Conservation (phyloP, 2,113 vertebrate species). For the Cyanoramphus novaezelandiae region DNA sequence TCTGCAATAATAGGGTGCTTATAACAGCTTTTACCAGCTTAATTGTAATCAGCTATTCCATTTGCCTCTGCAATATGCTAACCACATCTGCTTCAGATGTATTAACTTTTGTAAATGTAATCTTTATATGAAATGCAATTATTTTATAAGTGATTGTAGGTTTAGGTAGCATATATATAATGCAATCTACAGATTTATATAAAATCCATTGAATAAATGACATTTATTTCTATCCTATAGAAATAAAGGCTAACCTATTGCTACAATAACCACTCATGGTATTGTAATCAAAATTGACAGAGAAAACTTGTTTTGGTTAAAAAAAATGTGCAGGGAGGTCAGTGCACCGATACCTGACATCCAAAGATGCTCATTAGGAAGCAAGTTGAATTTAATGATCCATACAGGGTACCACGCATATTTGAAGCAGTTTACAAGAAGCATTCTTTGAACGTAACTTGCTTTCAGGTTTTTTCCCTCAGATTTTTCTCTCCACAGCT, state of each 20-base stretch:
- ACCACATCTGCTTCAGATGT: neutral
- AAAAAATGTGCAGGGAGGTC: neutral
- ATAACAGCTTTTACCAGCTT: neutral
- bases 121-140: neutral
- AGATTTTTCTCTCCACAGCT: neutral
- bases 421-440: neutral
- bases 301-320: neutral
- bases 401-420: neutral
- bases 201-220: neutral
- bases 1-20: neutral
- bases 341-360: neutral
- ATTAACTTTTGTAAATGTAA: neutral
- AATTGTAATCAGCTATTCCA: neutral
- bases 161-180: neutral
- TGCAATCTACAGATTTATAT: neutral
- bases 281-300: neutral
- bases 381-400: neutral
- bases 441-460: neutral
- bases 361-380: neutral
- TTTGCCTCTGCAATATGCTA: neutral
- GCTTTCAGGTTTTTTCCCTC: neutral
- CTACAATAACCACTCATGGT: neutral
- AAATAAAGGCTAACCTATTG: neutral
- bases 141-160: neutral
- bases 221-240: neutral